These are phyloP conservation scores for Callithrix jacchus DNA, from an alignment of 2,113 vertebrate species.

Conservation along the genomic window DNA sequence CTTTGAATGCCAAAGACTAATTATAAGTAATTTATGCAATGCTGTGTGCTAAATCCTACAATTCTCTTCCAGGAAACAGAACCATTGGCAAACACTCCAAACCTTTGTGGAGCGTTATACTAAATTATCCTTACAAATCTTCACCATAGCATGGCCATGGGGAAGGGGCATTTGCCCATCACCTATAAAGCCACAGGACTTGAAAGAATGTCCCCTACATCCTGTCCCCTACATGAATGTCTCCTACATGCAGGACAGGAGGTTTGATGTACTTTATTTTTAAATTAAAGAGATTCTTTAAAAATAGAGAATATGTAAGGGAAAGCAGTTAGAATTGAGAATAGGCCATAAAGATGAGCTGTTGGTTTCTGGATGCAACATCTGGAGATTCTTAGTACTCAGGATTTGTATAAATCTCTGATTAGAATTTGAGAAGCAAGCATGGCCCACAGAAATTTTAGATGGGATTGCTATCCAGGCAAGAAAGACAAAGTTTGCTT, in stretches of 20 bases:
- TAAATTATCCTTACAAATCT: constrained; percentile 62
- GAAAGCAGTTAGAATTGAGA: constrained; percentile 37
- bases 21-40: constrained; percentile 49
- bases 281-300: constrained; percentile 58
- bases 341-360: constrained; percentile 45
- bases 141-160: not conserved
- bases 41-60: constrained; percentile 40
- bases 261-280: constrained; percentile 36
- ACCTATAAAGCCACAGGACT: constrained; percentile 51
- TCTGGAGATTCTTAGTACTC: not conserved
- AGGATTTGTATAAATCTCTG: not conserved
- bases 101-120: constrained; percentile 45
- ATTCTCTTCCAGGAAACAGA: constrained; percentile 57
- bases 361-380: constrained; percentile 43
- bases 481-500: not conserved
- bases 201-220: constrained; percentile 22
- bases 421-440: not conserved
- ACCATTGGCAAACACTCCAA: constrained; percentile 47
- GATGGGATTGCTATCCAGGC: not conserved
- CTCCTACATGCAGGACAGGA: constrained; percentile 43
- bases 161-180: constrained; percentile 49
- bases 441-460: not conserved
- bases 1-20: constrained; percentile 57
- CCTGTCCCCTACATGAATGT: too few species aligned
- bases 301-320: constrained; percentile 35